phyloP scores from a whole-genome alignment of 1,140 invertebrate genomes.

The Drosophila subobscura region DNA sequence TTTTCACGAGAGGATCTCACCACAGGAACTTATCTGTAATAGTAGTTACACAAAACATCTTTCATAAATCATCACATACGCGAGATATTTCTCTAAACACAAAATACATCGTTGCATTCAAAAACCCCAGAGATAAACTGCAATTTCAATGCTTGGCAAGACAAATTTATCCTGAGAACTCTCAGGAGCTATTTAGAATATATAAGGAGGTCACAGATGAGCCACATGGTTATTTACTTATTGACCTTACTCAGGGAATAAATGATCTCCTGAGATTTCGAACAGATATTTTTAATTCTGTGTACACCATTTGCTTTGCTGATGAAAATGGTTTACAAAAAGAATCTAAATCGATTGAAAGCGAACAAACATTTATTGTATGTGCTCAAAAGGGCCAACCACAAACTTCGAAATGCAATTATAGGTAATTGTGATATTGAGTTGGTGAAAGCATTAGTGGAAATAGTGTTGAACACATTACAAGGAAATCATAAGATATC shows the following conservation, averaged over 20 bases:
- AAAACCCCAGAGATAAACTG: conserved; percentile 2
- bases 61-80: conserved; percentile 5
- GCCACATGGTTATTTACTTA: conserved; percentile 13
- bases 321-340: conserved; percentile 20
- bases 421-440: conserved; percentile 4
- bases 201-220: conserved; percentile 10
- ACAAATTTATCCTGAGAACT: conserved; percentile 10
- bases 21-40: conserved; percentile 8
- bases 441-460: not conserved
- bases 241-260: conserved; percentile 10
- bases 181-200: conserved; percentile 1
- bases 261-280: conserved; percentile 7
- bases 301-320: conserved; percentile 1
- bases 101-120: conserved; percentile 3
- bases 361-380: conserved; percentile 18
- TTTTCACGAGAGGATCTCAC: conserved; percentile 7
- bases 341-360: conserved; percentile 7
- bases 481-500: conserved; percentile 1
- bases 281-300: conserved; percentile 6
- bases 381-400: conserved; percentile 1
- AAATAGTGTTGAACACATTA: conserved; percentile 3
- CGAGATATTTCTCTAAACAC: conserved; percentile 7
- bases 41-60: conserved; percentile 5
- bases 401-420: conserved; percentile 2
- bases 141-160: conserved; percentile 10